Evolutionary conservation across 2,888 invertebrate genomes (phyloP).

Genomic region (Nephrocerus scutellatus): DNA sequence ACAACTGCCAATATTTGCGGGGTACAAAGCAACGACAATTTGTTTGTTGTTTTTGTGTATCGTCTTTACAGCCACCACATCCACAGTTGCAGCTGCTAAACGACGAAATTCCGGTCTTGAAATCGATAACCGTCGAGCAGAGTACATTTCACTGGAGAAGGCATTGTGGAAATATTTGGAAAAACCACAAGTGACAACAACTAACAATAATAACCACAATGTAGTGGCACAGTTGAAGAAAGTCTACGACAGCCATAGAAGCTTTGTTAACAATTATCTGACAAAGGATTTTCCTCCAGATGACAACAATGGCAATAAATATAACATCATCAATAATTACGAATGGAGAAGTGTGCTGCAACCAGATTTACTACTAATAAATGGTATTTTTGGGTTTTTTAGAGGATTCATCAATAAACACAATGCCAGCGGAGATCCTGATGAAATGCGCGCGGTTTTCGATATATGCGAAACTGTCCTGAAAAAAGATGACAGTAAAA

Average conservation of each 20-base stretch:
- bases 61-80: slow-evolving; percentile 5
- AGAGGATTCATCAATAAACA: slow-evolving; percentile 49
- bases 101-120: slow-evolving; percentile 32
- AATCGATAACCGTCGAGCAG: slow-evolving; percentile 56
- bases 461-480: slow-evolving; percentile 62
- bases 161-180: slow-evolving; percentile 39
- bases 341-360: slow-evolving; percentile 59
- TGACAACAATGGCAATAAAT: slow-evolving; percentile 30
- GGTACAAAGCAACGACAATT: too few relatives aligned
- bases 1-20: too few relatives aligned
- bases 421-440: slow-evolving; percentile 44
- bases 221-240: slow-evolving; percentile 37
- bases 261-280: slow-evolving; percentile 32
- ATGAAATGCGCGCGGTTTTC: slow-evolving; percentile 53
- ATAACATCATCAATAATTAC: slow-evolving; percentile 50
- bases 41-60: too few relatives aligned
- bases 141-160: slow-evolving; percentile 54
- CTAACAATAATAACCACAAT: slow-evolving; percentile 25
- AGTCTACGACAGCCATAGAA: slow-evolving; percentile 39
- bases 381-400: slow-evolving; percentile 62
- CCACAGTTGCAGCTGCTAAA: slow-evolving; percentile 15
- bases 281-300: slow-evolving; percentile 27
- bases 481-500: slow-evolving; percentile 51
- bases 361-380: slow-evolving; percentile 56
- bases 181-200: slow-evolving; percentile 25